These are phyloP conservation scores for Rynchops niger DNA, from an alignment of 2,113 vertebrate species.

Conservation along the genomic window DNA sequence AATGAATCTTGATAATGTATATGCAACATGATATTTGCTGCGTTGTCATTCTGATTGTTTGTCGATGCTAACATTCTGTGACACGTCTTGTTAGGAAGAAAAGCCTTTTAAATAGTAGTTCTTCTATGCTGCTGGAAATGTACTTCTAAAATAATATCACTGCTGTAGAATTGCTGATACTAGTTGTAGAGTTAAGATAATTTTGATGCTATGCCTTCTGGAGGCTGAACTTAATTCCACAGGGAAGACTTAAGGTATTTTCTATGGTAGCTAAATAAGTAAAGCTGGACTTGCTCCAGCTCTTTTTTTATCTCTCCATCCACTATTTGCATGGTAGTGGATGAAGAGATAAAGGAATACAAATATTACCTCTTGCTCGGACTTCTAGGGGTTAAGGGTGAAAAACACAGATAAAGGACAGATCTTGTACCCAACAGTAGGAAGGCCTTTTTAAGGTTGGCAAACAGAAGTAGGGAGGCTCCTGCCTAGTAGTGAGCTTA, in stretches of 20 bases:
- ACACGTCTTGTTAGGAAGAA: neutral
- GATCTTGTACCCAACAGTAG: neutral
- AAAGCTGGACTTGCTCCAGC: neutral
- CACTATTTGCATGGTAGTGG: neutral
- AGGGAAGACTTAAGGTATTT: neutral
- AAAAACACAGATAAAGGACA: neutral
- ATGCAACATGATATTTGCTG: neutral
- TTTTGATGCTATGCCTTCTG: neutral
- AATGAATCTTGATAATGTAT: neutral
- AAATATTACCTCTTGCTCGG: neutral
- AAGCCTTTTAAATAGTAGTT: neutral
- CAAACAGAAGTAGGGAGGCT: neutral
- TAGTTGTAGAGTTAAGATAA: neutral
- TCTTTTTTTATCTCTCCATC: no score
- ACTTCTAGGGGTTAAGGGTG: neutral
- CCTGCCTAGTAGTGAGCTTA: neutral
- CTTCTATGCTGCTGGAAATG: neutral
- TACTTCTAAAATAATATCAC: neutral
- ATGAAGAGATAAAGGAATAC: neutral
- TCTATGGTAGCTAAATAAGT: neutral
- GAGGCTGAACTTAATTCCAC: neutral
- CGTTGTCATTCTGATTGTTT: neutral
- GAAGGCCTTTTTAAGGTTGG: neutral
- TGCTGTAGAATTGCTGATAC: neutral
- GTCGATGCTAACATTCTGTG: accelerated